These are phyloP conservation scores for Propithecus coquereli DNA, from an alignment of 2,113 vertebrate species.

Conservation along the genomic window DNA sequence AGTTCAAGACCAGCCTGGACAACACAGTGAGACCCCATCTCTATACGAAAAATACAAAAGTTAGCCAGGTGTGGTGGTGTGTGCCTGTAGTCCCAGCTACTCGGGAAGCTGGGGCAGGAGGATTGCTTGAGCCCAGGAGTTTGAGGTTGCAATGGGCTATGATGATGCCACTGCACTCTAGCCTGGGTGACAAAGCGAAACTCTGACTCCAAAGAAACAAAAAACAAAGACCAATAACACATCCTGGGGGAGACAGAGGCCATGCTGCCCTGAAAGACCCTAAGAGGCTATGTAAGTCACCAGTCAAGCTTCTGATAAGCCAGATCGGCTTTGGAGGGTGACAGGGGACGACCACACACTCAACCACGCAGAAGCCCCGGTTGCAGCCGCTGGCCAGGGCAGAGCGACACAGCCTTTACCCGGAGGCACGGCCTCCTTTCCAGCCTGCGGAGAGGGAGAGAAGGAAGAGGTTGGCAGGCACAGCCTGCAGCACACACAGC, in stretches of 20 bases:
- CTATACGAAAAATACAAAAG: no score
- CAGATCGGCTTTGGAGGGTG: background rate
- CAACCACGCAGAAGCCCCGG: accelerated
- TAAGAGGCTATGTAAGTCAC: background rate
- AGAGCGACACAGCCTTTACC: background rate
- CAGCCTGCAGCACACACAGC: background rate
- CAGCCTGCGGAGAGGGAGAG: background rate
- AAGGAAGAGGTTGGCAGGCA: background rate
- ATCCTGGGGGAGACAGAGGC: background rate
- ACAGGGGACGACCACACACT: background rate
- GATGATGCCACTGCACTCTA: no score
- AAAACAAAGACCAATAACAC: background rate
- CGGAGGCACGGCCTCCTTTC: background rate
- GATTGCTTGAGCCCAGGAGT: no score
- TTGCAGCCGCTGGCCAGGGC: background rate
- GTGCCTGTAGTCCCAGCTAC: no score
- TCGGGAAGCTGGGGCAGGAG: no score
- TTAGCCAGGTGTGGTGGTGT: no score
- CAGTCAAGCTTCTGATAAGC: background rate
- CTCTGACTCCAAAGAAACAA: no score
- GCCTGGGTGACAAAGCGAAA: no score
- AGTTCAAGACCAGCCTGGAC: no score
- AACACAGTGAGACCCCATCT: no score
- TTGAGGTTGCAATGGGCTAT: no score
- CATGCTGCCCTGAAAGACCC: background rate